Evolutionary conservation across 92 coral and sea anemone species (phyloP).

Genomic region (Hydrozoanthus gracilis): DNA sequence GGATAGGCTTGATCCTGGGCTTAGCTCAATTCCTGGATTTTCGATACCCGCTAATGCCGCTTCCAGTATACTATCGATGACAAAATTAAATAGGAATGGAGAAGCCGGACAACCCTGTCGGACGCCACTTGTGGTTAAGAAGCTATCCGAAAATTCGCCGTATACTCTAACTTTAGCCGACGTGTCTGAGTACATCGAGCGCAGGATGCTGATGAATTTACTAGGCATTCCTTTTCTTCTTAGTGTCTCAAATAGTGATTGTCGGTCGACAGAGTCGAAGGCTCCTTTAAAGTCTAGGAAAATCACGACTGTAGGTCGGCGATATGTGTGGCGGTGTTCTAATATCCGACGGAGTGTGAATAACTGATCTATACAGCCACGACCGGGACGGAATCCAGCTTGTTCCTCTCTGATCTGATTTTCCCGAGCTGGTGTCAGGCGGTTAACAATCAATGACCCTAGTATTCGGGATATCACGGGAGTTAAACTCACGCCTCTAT

Average conservation of each 20-base stretch:
- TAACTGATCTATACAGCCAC: not conserved
- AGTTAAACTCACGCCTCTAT: not conserved
- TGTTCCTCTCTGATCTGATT: not conserved
- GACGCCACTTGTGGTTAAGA: not conserved
- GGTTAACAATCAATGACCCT: not conserved
- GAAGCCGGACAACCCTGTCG: not conserved
- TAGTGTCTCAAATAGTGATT: not conserved
- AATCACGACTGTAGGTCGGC: not conserved
- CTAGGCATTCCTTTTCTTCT: not conserved
- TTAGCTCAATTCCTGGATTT: not conserved
- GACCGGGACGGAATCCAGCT: not conserved
- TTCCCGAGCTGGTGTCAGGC: not conserved
- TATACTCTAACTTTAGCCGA: not conserved
- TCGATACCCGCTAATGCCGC: not conserved
- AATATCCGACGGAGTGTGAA: not conserved
- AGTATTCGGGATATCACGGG: not conserved
- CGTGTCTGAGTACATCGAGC: not conserved
- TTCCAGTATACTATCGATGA: not conserved
- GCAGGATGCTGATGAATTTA: not conserved
- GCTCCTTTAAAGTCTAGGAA: not conserved
- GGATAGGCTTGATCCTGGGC: not conserved
- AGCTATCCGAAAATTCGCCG: not conserved
- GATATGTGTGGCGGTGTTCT: not conserved
- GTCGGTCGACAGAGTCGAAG: not conserved
- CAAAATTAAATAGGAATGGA: not conserved